Percentiles rank a stretch among this genome's conserved stretches.
Conservation (phyloP, 1,140 invertebrate species). For the Diploscapter pachys region DNA sequence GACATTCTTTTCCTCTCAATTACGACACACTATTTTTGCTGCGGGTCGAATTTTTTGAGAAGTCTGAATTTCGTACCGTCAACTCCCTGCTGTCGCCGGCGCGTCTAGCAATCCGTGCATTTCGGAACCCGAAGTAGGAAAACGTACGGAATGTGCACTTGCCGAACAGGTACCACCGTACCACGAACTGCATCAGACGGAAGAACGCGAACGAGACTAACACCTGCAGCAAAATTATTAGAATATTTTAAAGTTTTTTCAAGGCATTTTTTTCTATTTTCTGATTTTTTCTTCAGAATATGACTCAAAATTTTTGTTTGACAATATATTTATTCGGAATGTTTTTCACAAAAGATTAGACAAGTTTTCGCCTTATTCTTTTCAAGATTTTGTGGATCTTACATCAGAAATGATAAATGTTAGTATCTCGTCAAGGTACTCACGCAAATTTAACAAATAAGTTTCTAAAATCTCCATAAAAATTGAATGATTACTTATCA, state of each 20-base stretch:
- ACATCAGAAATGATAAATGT: too few relatives aligned
- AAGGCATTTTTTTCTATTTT: background rate
- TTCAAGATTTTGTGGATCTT: too few relatives aligned
- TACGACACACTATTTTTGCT: background rate
- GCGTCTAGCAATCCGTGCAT: slow-evolving; percentile 4
- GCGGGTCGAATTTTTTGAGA: too few relatives aligned
- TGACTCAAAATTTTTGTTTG: background rate
- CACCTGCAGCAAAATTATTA: slow-evolving; percentile 26
- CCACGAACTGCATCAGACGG: slow-evolving; percentile 33
- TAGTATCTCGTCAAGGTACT: too few relatives aligned
- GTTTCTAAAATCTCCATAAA: too few relatives aligned
- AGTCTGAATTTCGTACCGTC: background rate
- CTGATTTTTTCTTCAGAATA: background rate
- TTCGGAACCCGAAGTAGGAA: slow-evolving; percentile 33
- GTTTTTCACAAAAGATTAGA: too few relatives aligned
- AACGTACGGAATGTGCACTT: slow-evolving; percentile 41
- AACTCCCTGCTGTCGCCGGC: slow-evolving; percentile 3
- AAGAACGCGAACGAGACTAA: slow-evolving; percentile 39
- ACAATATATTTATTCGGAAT: too few relatives aligned
- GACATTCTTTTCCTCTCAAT: slow-evolving; percentile 18
- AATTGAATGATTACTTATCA: too few relatives aligned
- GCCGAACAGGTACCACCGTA: slow-evolving; percentile 42
- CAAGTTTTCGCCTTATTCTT: too few relatives aligned
- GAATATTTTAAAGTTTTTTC: slow-evolving; percentile 9
- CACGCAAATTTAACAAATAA: too few relatives aligned